Conservation (phyloP, 2,113 vertebrate genomes). For the Acrocephalus kingi region DNA sequence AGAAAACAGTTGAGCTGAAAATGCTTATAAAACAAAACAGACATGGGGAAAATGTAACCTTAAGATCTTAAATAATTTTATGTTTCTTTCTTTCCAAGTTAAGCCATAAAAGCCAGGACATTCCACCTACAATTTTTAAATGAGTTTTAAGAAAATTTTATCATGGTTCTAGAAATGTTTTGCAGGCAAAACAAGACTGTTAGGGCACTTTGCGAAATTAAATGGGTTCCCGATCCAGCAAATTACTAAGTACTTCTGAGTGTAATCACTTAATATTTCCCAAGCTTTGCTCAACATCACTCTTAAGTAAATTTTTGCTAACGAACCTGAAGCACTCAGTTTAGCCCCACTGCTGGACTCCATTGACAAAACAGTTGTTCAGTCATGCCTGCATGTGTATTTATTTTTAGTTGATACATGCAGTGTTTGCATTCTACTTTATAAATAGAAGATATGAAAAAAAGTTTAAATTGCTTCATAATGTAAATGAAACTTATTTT, state of each 20-base stretch:
- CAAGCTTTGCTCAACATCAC: neutral
- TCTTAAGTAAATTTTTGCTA: neutral
- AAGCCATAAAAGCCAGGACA: neutral
- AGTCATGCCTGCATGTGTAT: neutral
- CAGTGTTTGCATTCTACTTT: neutral
- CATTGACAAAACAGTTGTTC: neutral
- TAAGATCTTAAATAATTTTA: neutral
- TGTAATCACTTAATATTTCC: neutral
- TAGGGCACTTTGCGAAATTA: neutral
- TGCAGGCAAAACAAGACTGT: neutral
- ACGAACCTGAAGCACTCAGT: neutral
- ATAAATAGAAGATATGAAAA: neutral
- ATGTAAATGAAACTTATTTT: neutral
- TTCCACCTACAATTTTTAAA: neutral
- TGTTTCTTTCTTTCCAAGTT: neutral
- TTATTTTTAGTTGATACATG: neutral
- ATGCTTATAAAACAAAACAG: neutral
- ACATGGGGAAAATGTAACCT: neutral
- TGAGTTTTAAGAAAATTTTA: neutral
- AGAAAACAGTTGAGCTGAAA: neutral
- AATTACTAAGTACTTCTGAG: neutral
- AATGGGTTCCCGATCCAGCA: neutral
- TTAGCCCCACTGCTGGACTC: neutral
- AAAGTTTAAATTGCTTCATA: neutral
- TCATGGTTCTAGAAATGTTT: neutral